A percentile compares a stretch with the other conserved stretches of the same genome.
Conservation (phyloP, 2,888 invertebrate species). For the Mimumesa dahlbomi region DNA sequence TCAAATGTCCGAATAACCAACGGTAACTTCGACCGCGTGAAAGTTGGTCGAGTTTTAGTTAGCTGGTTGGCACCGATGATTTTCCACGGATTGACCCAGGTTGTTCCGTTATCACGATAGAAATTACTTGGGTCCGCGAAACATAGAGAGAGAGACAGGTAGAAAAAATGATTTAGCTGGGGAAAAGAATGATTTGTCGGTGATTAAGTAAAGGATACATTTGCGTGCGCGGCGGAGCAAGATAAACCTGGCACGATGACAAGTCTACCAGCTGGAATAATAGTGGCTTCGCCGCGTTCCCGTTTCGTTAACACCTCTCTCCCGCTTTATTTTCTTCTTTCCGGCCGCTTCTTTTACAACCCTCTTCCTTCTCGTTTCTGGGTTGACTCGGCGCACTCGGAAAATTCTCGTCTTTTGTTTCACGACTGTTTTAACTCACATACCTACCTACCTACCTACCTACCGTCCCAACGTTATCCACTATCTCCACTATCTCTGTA, state of each 20-base stretch:
- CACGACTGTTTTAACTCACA: conserved; percentile 50
- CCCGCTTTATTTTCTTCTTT: conserved; percentile 35
- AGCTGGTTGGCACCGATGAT: too few species aligned
- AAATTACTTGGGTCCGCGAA: too few species aligned
- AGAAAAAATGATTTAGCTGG: neutral
- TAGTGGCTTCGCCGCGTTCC: conserved; percentile 7
- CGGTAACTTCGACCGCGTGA: too few species aligned
- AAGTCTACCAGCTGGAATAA: conserved; percentile 39
- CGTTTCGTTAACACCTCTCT: conserved; percentile 51
- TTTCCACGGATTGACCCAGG: too few species aligned
- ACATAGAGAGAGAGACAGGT: too few species aligned
- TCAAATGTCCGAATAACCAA: too few species aligned
- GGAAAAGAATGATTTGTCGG: too few species aligned
- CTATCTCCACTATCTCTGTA: conserved; percentile 2
- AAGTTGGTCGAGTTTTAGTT: too few species aligned
- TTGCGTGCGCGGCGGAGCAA: neutral
- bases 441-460: too few species aligned
- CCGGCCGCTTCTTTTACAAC: conserved; percentile 3
- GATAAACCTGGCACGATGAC: conserved; percentile 36
- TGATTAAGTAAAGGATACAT: conserved; percentile 25
- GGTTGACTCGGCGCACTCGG: neutral
- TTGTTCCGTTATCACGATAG: too few species aligned
- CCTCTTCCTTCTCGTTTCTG: neutral
- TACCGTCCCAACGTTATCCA: too few species aligned
- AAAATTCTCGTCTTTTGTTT: conserved; percentile 48